Base-by-base conservation (phyloP, 2,113 vertebrate genomes). In the Poeciliopsis prolifica region DNA sequence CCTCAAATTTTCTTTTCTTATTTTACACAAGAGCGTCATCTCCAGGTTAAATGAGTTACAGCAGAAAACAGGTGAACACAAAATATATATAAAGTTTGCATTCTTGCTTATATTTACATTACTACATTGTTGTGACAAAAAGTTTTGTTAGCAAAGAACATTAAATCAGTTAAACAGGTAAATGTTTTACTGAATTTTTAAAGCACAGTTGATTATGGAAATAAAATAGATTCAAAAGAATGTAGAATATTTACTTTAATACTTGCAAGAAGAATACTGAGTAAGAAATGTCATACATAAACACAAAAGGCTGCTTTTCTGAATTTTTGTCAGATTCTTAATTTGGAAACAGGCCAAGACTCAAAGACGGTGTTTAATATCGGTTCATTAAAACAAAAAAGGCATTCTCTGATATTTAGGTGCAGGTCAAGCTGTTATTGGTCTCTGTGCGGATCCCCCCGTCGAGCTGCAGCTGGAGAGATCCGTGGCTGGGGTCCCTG, bases 401-500 rank as follows among this genome's bases (percentile, higher is more conserved):
- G 22, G 15, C 17, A 33, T n/a, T 77, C 62, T 61, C 51, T 76
- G 69, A 29, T 81, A 22, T 72, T 29, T 44, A 67, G 72, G 63
- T 60, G 24, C 6, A 48, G 68, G 70, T 5, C 9, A 9, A 5
- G 58, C 30, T 40, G 61, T 4, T 0, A 29, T 28, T 4, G 19
- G 9, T 37, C 29, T 7, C 61, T 48, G 80, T 0, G 0, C 58
- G 11, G 24, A 42, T 51, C 88, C 90, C 88, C 54, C 78, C 88
- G 11, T 31, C 54, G 5, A 91, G 79, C 42, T 91, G 42, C 81
- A 85, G 87, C 65, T 89, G 80, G 11, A 68, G 31, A 0, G 81
- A 89, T 68, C 79, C 73, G 8, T 94, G 91, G 29, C 68, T 1
- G 60, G 95, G 94, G 86, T 92, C 90, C 31, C 69, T 40, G 37